Base-by-base conservation (phyloP, 2,113 vertebrate species). In the Scopus umbretta region DNA sequence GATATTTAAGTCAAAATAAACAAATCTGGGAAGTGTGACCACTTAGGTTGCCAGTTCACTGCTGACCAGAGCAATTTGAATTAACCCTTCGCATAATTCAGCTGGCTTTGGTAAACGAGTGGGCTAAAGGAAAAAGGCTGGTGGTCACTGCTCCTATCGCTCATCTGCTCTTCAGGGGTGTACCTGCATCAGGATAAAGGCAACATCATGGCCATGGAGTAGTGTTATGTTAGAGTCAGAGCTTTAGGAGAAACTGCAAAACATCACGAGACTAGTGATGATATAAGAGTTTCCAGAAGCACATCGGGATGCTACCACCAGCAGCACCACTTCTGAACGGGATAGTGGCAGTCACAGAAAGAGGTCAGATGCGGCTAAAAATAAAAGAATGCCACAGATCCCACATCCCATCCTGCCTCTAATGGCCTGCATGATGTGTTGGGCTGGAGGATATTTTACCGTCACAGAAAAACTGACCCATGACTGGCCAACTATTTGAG, bases 21-120 rank as follows among this genome's bases (percentile, higher is more conserved):
- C 13, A 26, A 50, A 79, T 34, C 0, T 21, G 53, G 29, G 42
- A 13, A 26, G 11, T 0, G 0, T 11, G 17, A 26, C 10, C 6
- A 2, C 50, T 56, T 6, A 42, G 4, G 22, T 17, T 66, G 59
- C 5, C 49, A 23, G 6, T 19, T 47, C 1, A 1, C 9, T 40
- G 45, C 50, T 16, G 21, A 30, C 2, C 7, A 2, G 23, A 25
- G 42, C 10, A 32, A 8, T 65, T 32, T 68, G 49, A 43, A 56
- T 42, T 34, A 36, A 49, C 15, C 13, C 7, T 21, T 9, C 11
- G 42, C 15, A 4, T 27, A 74, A 71, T 53, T 56, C 25, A 14
- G 38, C 5, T 5, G 42, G 5, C 15, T 81, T 81, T 4, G 73
- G 78, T 53, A 42, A 87, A 45, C 16, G 6, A 30, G 26, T 7